Evolutionary conservation across 92 coral and sea anemone genomes (phyloP).

Genomic region (Porites cylindrica): DNA sequence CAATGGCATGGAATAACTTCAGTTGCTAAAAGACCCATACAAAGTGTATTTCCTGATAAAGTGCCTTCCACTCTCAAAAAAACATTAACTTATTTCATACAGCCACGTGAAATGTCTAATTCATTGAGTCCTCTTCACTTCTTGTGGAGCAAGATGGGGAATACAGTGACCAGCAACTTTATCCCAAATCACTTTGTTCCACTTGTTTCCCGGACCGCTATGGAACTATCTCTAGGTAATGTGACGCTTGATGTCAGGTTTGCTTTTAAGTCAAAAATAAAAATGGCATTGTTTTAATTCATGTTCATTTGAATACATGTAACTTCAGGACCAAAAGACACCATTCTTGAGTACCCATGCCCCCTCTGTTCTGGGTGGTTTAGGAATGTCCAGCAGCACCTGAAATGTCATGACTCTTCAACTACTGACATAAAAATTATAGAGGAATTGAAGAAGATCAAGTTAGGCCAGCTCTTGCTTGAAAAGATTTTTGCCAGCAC

Average conservation of each 20-base stretch:
- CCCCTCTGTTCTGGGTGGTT: background rate
- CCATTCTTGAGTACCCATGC: background rate
- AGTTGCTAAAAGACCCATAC: too few species aligned
- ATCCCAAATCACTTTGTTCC: constrained; percentile 9
- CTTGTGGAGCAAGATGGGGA: background rate
- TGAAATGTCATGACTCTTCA: background rate
- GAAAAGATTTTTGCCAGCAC: background rate
- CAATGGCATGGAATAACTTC: too few species aligned
- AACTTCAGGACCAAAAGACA: background rate
- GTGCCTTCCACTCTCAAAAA: too few species aligned
- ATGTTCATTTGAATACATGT: background rate
- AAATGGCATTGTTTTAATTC: too few species aligned
- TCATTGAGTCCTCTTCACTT: background rate
- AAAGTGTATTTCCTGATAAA: too few species aligned
- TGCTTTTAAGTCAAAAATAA: too few species aligned
- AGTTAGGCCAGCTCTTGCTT: background rate
- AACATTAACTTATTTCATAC: too few species aligned
- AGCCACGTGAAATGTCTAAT: too few species aligned
- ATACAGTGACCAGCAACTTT: background rate
- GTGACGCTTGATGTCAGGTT: too few species aligned
- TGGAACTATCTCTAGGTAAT: background rate
- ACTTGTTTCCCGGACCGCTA: background rate
- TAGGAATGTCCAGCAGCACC: background rate
- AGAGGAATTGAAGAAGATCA: background rate
- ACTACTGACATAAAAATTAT: too few species aligned